Evolutionary conservation across 2,113 vertebrate species (phyloP).

Genomic region (Neotoma lepida): DNA sequence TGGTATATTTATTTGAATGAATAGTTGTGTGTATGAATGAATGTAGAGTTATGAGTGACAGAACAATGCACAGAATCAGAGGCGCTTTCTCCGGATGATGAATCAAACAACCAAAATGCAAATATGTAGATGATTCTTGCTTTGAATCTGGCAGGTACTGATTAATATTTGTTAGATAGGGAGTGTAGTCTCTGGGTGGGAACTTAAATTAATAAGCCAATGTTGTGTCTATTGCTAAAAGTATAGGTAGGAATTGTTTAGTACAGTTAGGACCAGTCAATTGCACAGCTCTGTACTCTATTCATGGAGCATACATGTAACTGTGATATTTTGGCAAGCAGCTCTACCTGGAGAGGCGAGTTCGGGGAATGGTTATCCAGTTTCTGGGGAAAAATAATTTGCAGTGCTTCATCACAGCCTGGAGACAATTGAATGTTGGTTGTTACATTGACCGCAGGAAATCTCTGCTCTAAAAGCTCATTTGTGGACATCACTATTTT

Average conservation of each 20-base stretch:
- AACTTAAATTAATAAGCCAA: constrained; percentile 74
- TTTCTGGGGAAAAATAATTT: constrained; percentile 26
- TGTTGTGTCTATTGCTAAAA: constrained; percentile 61
- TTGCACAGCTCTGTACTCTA: background rate
- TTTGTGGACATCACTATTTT: background rate
- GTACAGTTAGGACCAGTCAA: background rate
- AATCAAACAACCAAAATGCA: constrained; percentile 69
- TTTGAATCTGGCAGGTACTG: constrained; percentile 52
- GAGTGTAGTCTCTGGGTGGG: constrained; percentile 51
- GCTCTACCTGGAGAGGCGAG: background rate
- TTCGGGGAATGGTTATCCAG: background rate
- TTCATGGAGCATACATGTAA: background rate
- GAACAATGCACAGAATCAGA: constrained; percentile 37
- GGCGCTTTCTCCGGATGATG: constrained; percentile 50
- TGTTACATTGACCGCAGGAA: background rate
- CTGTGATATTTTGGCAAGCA: background rate
- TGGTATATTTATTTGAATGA: constrained; percentile 39
- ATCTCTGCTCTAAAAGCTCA: constrained; percentile 26
- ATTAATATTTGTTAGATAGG: constrained; percentile 76
- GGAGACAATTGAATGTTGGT: background rate
- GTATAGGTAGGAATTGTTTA: constrained; percentile 49
- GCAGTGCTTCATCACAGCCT: background rate
- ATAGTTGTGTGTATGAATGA: constrained; percentile 38
- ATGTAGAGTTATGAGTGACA: constrained; percentile 40
- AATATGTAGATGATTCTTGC: constrained; percentile 59